Conservation (phyloP, 2,888 invertebrate species). For the Metacarcinus magister region DNA sequence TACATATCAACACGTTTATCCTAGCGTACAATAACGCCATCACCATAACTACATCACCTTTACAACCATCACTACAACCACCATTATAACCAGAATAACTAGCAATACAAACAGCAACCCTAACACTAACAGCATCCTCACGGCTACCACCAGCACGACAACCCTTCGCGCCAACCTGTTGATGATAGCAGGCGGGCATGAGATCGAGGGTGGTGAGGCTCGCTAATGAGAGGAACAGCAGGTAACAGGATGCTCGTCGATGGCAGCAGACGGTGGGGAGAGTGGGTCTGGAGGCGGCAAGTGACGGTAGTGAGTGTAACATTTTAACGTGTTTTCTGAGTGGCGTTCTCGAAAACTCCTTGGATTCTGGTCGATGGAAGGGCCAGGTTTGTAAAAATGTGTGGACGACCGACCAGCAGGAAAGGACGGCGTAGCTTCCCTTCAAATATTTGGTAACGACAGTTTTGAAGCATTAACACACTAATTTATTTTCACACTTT, state of each 20-base stretch:
- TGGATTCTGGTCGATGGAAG: neutral
- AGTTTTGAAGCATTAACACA: neutral
- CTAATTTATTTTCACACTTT: neutral
- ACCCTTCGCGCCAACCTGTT: neutral
- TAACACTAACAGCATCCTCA: neutral
- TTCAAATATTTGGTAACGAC: neutral
- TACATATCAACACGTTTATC: neutral
- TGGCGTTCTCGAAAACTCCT: neutral
- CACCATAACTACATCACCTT: neutral
- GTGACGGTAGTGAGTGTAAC: neutral
- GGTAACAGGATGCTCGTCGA: neutral
- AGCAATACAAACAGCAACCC: neutral
- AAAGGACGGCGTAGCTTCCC: neutral
- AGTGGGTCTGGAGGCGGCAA: neutral
- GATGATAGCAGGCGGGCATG: neutral
- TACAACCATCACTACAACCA: neutral
- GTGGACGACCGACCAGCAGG: neutral
- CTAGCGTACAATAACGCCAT: neutral
- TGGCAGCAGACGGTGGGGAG: neutral
- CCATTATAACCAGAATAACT: neutral
- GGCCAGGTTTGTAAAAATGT: neutral
- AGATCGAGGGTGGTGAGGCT: neutral
- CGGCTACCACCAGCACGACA: neutral
- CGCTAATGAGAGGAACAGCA: neutral
- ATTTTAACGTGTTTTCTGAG: neutral